phyloP scores from a whole-genome alignment of 2,113 vertebrate species.

The Formicarius rufipectus region DNA sequence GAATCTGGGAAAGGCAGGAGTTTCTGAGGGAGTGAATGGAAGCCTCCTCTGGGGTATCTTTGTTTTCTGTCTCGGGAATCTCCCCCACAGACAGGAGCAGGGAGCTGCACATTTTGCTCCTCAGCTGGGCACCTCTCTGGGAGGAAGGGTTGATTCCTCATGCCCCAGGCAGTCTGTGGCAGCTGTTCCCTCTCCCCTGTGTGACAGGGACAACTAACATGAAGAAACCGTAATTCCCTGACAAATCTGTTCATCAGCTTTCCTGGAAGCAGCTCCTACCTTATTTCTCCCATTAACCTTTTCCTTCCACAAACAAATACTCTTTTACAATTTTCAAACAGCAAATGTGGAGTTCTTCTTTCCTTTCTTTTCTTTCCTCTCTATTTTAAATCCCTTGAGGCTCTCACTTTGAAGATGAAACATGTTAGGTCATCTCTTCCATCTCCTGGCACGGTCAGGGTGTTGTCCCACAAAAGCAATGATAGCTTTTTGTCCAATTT shows the following conservation, averaged over 20 bases:
- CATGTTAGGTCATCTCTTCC: background rate
- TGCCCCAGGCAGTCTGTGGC: background rate
- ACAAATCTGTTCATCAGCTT: background rate
- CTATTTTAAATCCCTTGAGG: background rate
- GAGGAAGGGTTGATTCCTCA: rapidly evolving
- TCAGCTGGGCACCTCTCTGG: background rate
- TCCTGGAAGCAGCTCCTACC: background rate
- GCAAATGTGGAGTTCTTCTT: background rate
- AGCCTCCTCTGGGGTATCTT: background rate
- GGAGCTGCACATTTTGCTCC: background rate
- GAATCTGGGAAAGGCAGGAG: background rate
- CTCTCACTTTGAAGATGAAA: background rate
- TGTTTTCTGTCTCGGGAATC: background rate
- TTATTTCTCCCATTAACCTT: background rate
- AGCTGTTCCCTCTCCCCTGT: background rate
- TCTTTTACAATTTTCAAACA: background rate
- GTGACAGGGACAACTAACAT: background rate
- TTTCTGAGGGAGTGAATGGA: background rate
- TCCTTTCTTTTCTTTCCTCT: background rate
- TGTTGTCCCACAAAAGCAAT: background rate
- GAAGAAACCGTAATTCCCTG: background rate
- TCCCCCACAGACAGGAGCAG: background rate
- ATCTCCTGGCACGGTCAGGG: background rate
- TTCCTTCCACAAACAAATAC: background rate
- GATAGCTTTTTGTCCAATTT: constrained; percentile 2